A percentile compares a stretch with the other conserved stretches of the same genome.
These are phyloP conservation scores for Tigriopus japonicus DNA, from an alignment of 1,140 invertebrate species.

Conservation along the genomic window DNA sequence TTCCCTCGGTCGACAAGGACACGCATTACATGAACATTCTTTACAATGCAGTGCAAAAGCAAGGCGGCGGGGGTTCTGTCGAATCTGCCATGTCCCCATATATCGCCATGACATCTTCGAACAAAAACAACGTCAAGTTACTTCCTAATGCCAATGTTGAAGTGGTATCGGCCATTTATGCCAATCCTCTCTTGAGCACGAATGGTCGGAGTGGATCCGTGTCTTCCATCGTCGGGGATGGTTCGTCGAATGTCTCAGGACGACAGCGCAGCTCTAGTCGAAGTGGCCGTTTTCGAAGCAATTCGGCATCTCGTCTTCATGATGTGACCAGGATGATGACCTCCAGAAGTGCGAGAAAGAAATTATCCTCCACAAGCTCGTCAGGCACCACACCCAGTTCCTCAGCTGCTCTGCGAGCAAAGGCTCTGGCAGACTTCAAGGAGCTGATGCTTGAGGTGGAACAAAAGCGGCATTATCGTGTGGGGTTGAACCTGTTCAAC, in stretches of 20 bases:
- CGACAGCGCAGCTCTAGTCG: not conserved
- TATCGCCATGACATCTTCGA: slow-evolving; percentile 12
- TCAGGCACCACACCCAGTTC: not conserved
- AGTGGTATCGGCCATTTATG: slow-evolving; percentile 3
- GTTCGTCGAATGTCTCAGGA: no score
- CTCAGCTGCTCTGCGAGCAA: not conserved
- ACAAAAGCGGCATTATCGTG: slow-evolving; percentile 36
- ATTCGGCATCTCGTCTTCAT: no score
- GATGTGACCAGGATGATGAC: no score
- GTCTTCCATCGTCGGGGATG: no score
- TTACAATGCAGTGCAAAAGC: slow-evolving; percentile 12
- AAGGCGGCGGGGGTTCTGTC: slow-evolving; percentile 7
- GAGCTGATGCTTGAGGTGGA: slow-evolving; percentile 27
- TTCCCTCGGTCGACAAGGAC: not conserved
- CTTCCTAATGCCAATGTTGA: not conserved
- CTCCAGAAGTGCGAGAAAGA: no score
- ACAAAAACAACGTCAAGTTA: not conserved
- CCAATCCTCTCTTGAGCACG: not conserved
- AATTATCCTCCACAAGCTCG: not conserved
- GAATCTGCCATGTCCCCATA: slow-evolving; percentile 9
- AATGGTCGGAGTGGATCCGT: no score
- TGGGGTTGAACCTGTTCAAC: slow-evolving; percentile 42
- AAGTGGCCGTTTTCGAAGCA: no score
- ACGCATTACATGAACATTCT: slow-evolving; percentile 11
- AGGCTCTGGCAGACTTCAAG: not conserved